Evolutionary conservation across 2,888 invertebrate genomes (phyloP).

Genomic region (Enoplolaimus lenunculus): DNA sequence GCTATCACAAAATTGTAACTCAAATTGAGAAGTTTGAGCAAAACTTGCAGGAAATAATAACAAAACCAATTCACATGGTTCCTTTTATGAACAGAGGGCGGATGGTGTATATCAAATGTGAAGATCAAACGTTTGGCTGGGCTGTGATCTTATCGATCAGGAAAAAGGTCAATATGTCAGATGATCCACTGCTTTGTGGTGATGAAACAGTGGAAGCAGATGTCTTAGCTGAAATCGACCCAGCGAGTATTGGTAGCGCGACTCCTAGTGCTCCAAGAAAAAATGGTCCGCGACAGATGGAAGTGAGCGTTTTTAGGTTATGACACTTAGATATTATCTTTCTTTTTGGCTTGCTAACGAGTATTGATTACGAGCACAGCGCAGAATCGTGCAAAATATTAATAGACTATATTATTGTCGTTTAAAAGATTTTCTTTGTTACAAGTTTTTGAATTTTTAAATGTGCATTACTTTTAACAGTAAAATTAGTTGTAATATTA

Average conservation of each 20-base stretch:
- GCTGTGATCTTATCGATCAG: slow-evolving; percentile 67
- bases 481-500: too few species aligned
- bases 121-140: slow-evolving; percentile 74
- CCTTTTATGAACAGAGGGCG: slow-evolving; percentile 90
- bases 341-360: too few species aligned
- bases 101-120: slow-evolving; percentile 56
- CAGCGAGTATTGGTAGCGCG: neutral
- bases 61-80: slow-evolving; percentile 68
- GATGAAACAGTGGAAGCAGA: slow-evolving; percentile 64
- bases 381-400: too few species aligned
- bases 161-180: slow-evolving; percentile 30
- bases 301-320: slow-evolving; percentile 46
- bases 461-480: too few species aligned
- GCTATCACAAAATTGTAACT: slow-evolving; percentile 56
- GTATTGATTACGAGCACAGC: too few species aligned
- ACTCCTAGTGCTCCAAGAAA: slow-evolving; percentile 44
- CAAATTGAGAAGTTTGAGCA: slow-evolving; percentile 27
- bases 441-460: too few species aligned
- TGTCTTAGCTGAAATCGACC: slow-evolving; percentile 42
- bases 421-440: too few species aligned
- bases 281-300: slow-evolving; percentile 61
- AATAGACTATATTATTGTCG: too few species aligned
- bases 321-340: slow-evolving; percentile 13
- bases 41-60: slow-evolving; percentile 63
- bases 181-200: slow-evolving; percentile 47